Conservation (phyloP, 23 tunicate genomes). For the Corella eumyota region DNA sequence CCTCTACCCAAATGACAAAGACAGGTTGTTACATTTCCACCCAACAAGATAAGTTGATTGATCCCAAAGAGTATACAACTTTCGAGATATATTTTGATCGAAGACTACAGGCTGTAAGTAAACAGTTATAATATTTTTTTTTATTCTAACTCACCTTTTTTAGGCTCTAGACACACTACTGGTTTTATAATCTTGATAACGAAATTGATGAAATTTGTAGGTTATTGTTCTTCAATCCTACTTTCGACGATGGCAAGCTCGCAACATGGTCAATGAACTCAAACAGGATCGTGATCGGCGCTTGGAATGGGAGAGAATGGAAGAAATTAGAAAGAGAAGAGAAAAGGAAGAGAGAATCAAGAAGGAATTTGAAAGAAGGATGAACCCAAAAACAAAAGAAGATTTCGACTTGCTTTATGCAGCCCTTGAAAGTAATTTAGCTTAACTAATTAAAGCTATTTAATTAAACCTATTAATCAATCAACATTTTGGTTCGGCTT, state of each 20-base stretch:
- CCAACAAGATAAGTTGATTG: conserved; percentile 39
- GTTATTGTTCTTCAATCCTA: conserved; percentile 77
- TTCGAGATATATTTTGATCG: conserved; percentile 28
- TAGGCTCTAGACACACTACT: background rate
- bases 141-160: background rate
- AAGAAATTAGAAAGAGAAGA: conserved; percentile 42
- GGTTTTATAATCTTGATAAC: background rate
- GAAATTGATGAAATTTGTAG: conserved; percentile 9
- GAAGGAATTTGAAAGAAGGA: conserved; percentile 54
- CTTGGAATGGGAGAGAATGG: conserved; percentile 50
- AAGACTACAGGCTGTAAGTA: conserved; percentile 66
- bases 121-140: background rate
- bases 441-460: background rate
- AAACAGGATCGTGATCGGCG: conserved; percentile 38
- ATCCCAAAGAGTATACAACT: conserved; percentile 42
- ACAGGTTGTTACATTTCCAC: conserved; percentile 56
- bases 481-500: background rate
- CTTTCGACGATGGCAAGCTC: conserved; percentile 83
- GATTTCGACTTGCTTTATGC: conserved; percentile 89
- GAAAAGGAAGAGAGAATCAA: conserved; percentile 61
- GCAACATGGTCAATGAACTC: conserved; percentile 38
- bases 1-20: conserved; percentile 88
- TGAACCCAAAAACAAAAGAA: conserved; percentile 70
- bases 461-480: background rate
- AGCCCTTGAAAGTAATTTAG: conserved; percentile 74